Base-by-base conservation (phyloP, 1,140 invertebrate species). In the Antheraea pernyi region DNA sequence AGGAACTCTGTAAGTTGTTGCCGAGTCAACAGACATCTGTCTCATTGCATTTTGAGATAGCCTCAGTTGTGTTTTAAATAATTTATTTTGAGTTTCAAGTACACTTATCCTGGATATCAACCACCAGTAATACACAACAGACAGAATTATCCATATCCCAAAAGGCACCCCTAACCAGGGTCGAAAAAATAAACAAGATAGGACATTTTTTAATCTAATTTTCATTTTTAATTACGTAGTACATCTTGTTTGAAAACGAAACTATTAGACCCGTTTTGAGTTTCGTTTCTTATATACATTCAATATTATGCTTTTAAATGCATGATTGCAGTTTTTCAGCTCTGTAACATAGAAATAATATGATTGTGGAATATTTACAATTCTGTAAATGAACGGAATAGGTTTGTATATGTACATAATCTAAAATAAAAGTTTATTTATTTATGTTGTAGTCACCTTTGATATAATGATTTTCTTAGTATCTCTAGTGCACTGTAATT, bases 51-150 rank as follows among this genome's bases (percentile, higher is more conserved):
- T 84, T 67, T 88, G 85, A 3, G 86, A 85, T 37, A 86, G 65
- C 37, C 75, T 81, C 48, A 92, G 69, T 67, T 91, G 88, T 39
- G 83, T 84, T 71, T 89, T 92, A 67, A 89, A 85, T n/a, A 88
- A 86, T 76, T 88, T 85, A 78, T 93, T 92, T 61, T 92, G 89
- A 42, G 86, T 87, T 73, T 91, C 88, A 39, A 93, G 65, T 3
- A 87, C 74, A 71, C 76, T 87, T 48, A 89, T 91, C n/a, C 85
- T 83, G 19, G 86, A 86, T 79, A 87, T 84, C 9, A 91, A 69
- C 91, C 91, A 92, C 83, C 88, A 89, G 69, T 88, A 92, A 63
- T 89, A 92, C 7, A 89, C 79, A 36, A 92, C 71, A 7, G 90
- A 88, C 0, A 91, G 76, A 6, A 82, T 82, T 42, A 92, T 75